Conservation (phyloP, 23 tunicate species). For the Ascidia mentula region DNA sequence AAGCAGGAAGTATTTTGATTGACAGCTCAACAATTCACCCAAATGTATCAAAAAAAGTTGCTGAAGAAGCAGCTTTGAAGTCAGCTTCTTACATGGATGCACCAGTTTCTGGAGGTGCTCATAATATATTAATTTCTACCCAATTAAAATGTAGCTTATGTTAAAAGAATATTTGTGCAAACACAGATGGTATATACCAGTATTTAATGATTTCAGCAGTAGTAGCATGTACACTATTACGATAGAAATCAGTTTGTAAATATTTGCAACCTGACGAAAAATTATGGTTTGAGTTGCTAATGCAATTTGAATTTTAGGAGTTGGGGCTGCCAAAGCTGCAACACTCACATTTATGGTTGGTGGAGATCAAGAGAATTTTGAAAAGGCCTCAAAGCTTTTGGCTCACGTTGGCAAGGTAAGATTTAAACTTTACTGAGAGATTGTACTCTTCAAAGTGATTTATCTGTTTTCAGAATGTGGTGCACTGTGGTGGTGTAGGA, state of each 20-base stretch:
- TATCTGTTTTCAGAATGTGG: constrained; percentile 62
- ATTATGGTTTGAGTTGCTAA: too few species aligned
- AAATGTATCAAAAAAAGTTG: constrained; percentile 72
- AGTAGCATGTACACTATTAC: background rate
- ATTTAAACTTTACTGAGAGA: background rate
- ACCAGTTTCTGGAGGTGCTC: constrained; percentile 81
- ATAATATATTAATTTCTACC: background rate
- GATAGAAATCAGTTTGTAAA: too few species aligned
- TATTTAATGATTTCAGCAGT: background rate
- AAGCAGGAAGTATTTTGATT: constrained; percentile 51
- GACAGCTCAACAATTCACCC: constrained; percentile 99
- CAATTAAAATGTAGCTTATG: background rate
- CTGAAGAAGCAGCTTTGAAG: constrained; percentile 42
- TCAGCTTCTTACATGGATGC: constrained; percentile 83
- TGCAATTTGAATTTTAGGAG: too few species aligned
- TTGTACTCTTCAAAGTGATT: background rate
- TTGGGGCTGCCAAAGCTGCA: constrained; percentile 90
- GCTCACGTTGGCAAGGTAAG: constrained; percentile 69
- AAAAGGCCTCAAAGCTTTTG: constrained; percentile 45
- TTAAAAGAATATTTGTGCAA: background rate
- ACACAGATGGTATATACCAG: too few species aligned
- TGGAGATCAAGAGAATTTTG: constrained; percentile 67
- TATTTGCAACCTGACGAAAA: too few species aligned
- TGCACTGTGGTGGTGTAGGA: constrained; percentile 95
- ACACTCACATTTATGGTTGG: constrained; percentile 99